Percentiles rank a stretch among this genome's conserved stretches.
Conservation (phyloP, 2,113 vertebrate species). For the Pterocles orientalis region DNA sequence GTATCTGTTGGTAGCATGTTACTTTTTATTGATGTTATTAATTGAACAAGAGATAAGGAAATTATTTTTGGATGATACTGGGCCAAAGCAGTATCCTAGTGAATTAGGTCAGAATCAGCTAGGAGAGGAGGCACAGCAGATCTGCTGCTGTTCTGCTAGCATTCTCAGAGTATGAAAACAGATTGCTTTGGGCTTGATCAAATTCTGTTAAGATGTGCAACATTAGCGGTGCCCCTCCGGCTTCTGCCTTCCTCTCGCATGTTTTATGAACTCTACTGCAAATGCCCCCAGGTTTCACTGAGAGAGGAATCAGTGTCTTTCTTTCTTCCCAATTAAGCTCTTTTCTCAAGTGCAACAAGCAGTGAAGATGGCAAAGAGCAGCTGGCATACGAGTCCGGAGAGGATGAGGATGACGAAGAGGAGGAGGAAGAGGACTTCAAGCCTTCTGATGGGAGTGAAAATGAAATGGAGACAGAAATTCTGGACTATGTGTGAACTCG, state of each 20-base stretch:
- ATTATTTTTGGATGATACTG: background rate
- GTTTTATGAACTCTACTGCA: background rate
- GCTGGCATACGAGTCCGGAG: conserved; percentile 69
- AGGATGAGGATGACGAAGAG: conserved; percentile 83
- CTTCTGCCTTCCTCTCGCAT: background rate
- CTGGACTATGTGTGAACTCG: conserved; percentile 86
- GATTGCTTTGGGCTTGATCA: background rate
- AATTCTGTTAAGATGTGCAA: background rate
- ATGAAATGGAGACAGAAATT: conserved; percentile 98
- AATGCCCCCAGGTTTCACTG: background rate
- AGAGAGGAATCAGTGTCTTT: background rate
- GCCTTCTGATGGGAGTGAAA: conserved; percentile 92
- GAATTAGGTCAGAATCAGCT: background rate
- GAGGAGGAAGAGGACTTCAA: conserved; percentile 90
- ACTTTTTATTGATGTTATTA: background rate
- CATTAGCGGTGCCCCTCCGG: background rate
- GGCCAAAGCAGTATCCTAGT: background rate
- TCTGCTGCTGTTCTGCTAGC: background rate
- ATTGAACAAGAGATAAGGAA: background rate
- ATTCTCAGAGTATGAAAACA: background rate
- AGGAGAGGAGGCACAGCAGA: background rate
- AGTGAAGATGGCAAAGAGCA: conserved; percentile 65
- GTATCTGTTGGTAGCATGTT: background rate
- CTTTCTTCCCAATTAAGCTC: conserved; percentile 61
- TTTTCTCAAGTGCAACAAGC: conserved; percentile 74